phyloP scores from a whole-genome alignment of 2,113 vertebrate species.

The Sorex fumeus region DNA sequence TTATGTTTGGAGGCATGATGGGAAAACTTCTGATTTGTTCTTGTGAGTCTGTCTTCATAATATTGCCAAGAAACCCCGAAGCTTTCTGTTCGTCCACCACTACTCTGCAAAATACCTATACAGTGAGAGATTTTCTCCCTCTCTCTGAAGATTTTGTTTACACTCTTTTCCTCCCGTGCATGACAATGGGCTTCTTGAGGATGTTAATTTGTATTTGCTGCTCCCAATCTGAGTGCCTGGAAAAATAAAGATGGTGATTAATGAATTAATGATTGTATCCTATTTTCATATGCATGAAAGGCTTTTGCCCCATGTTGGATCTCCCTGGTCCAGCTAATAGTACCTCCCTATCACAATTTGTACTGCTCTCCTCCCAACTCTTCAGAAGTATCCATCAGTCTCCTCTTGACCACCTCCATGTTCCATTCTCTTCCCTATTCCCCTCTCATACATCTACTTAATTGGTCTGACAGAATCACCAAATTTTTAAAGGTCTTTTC shows the following conservation, averaged over 20 bases:
- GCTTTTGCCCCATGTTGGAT: neutral
- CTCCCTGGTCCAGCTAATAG: neutral
- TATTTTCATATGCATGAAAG: neutral
- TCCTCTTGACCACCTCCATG: neutral
- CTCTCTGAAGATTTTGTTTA: slow-evolving; percentile 14
- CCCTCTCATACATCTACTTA: neutral
- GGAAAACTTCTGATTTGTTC: neutral
- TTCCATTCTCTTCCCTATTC: neutral
- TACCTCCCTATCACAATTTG: neutral
- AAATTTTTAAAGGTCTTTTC: slow-evolving; percentile 20
- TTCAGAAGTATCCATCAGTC: neutral
- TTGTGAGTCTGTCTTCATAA: neutral
- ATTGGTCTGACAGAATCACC: slow-evolving; percentile 14
- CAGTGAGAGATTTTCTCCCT: neutral
- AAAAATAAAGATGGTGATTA: neutral
- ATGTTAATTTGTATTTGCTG: neutral
- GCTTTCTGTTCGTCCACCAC: neutral
- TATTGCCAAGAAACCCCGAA: neutral
- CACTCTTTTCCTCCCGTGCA: neutral
- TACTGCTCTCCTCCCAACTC: neutral
- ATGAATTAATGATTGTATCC: no score
- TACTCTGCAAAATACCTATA: no score
- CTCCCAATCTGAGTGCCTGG: neutral
- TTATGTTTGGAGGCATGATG: neutral
- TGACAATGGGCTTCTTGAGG: slow-evolving; percentile 1